These are phyloP conservation scores for Bubo bubo DNA, from an alignment of 2,113 vertebrate genomes.

Conservation along the genomic window DNA sequence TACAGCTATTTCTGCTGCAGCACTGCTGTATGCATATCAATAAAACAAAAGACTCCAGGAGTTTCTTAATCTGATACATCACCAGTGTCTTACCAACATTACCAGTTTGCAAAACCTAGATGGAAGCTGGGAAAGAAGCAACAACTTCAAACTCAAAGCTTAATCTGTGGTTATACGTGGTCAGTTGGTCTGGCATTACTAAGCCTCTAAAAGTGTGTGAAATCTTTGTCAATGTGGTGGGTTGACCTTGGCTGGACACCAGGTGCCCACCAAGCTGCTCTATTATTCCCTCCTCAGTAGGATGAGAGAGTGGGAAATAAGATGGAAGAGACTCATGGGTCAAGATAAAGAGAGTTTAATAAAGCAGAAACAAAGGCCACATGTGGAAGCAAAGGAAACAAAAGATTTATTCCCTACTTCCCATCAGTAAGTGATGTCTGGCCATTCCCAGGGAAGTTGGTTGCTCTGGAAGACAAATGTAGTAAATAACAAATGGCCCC, in stretches of 20 bases:
- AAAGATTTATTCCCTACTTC: no score
- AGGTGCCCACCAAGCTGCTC: neutral
- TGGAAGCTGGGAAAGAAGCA: neutral
- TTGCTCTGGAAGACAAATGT: no score
- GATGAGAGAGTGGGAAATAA: no score
- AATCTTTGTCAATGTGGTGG: neutral
- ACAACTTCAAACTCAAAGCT: neutral
- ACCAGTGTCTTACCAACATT: neutral
- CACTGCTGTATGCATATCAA: neutral
- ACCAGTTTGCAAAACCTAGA: neutral
- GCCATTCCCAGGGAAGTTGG: neutral
- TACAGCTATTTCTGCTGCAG: neutral
- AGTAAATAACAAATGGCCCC: no score
- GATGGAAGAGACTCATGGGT: neutral
- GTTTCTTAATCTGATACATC: neutral
- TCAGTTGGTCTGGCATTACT: neutral
- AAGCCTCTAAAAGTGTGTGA: neutral
- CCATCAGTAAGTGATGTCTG: no score
- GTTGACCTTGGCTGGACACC: neutral
- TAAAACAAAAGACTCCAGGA: neutral
- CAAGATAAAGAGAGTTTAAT: neutral
- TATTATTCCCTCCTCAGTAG: neutral
- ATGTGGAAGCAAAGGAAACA: neutral
- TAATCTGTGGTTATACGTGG: rapidly evolving
- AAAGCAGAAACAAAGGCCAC: neutral